phyloP scores from a whole-genome alignment of 1,140 invertebrate genomes.

The Atta cephalotes region DNA sequence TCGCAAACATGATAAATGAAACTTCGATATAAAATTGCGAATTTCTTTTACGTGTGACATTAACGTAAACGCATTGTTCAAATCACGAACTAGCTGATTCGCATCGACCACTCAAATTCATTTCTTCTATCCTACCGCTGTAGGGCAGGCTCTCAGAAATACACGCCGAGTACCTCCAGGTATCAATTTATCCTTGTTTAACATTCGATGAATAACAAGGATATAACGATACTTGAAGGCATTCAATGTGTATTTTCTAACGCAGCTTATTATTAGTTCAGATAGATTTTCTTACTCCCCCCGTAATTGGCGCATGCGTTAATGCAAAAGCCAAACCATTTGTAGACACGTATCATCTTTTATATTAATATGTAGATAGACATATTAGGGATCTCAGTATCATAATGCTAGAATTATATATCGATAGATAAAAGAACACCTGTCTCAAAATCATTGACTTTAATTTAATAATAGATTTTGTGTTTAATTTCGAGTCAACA shows the following conservation, averaged over 20 bases:
- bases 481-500: neutral
- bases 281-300: neutral
- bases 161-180: too few relatives aligned
- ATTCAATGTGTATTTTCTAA: too few relatives aligned
- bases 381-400: neutral
- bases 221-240: too few relatives aligned
- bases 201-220: too few relatives aligned
- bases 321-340: neutral
- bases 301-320: constrained; percentile 60
- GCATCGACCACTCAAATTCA: constrained; percentile 52
- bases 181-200: too few relatives aligned
- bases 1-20: neutral
- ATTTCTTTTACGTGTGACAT: neutral
- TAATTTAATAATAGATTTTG: neutral
- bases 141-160: too few relatives aligned
- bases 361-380: neutral
- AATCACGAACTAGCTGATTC: neutral
- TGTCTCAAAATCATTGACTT: neutral
- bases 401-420: neutral
- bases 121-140: constrained; percentile 23
- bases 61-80: neutral
- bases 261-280: neutral
- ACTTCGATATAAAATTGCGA: neutral
- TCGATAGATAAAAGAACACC: neutral
- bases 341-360: neutral